Conservation (phyloP, 1,140 invertebrate species). For the Lordiphosa collinella region DNA sequence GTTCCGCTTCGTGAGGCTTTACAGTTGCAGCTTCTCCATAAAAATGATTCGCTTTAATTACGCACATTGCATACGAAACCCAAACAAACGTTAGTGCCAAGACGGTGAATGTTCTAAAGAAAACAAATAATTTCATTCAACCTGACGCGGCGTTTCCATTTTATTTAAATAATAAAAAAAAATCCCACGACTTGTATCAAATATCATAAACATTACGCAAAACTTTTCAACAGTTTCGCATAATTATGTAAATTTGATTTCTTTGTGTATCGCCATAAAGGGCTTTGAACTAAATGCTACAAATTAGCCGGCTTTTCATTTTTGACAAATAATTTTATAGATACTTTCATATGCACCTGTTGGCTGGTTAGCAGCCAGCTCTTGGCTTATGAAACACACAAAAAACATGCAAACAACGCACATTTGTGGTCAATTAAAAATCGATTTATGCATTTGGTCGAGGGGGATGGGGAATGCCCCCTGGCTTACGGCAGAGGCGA, state of each 20-base stretch:
- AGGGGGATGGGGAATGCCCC: constrained; percentile 3
- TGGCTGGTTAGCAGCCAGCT: constrained; percentile 47
- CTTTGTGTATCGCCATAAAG: constrained; percentile 19
- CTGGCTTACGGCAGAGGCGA: constrained; percentile 11
- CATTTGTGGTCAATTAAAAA: constrained; percentile 63
- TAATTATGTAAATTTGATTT: constrained; percentile 60
- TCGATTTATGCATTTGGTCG: constrained; percentile 55
- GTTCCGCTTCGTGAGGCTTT: constrained; percentile 54
- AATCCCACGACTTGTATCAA: constrained; percentile 41
- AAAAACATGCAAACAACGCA: constrained; percentile 8
- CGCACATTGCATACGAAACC: too few species aligned
- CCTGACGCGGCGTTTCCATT: constrained; percentile 32
- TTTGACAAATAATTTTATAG: constrained; percentile 23
- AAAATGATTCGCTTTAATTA: too few species aligned
- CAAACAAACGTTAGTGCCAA: constrained; percentile 1
- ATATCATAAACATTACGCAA: constrained; percentile 53
- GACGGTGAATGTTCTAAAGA: constrained; percentile 5
- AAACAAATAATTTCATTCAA: constrained; percentile 24
- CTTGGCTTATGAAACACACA: constrained; percentile 39
- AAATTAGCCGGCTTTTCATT: constrained; percentile 49
- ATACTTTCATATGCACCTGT: too few species aligned
- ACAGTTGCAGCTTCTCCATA: constrained; percentile 1
- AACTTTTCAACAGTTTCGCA: constrained; percentile 52
- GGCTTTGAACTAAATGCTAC: constrained; percentile 44
- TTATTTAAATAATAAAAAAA: constrained; percentile 32